phyloP scores from a whole-genome alignment of 2,888 invertebrate genomes.

The Bombylius discolor region DNA sequence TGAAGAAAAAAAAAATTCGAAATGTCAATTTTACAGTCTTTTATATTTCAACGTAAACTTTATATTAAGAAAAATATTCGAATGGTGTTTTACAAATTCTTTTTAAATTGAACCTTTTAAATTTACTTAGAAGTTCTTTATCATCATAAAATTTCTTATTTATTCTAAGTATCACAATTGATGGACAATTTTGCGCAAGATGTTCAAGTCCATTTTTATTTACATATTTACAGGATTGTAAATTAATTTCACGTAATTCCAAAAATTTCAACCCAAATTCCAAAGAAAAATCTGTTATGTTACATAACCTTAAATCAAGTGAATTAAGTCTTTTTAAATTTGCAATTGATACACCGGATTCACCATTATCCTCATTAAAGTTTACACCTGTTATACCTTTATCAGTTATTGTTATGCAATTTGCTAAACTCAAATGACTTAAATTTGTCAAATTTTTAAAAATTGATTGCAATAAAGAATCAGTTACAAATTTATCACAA shows the following conservation, averaged over 20 bases:
- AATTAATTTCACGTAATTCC: not conserved
- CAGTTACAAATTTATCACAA: not conserved
- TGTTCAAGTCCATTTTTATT: not conserved
- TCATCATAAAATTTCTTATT: no score
- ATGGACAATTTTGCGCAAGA: not conserved
- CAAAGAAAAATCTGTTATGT: not conserved
- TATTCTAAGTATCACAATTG: not conserved
- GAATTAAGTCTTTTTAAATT: not conserved
- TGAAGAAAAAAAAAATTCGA: no score
- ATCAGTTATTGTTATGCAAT: not conserved
- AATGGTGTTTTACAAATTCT: no score
- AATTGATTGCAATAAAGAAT: not conserved
- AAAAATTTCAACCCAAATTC: not conserved
- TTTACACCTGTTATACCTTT: not conserved
- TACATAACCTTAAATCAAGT: not conserved
- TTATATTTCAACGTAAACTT: no score
- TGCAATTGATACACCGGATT: not conserved
- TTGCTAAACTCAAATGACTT: not conserved
- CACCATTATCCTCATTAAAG: not conserved
- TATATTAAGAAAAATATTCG: no score
- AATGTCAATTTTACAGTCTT: no score
- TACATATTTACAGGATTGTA: not conserved
- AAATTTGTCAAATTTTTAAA: not conserved
- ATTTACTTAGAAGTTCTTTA: no score
- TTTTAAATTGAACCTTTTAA: no score